Evolutionary conservation across 2,113 vertebrate genomes (phyloP), one percentile per base, ranked within the genome.

Genomic region (Sebastes schlegelii): DNA sequence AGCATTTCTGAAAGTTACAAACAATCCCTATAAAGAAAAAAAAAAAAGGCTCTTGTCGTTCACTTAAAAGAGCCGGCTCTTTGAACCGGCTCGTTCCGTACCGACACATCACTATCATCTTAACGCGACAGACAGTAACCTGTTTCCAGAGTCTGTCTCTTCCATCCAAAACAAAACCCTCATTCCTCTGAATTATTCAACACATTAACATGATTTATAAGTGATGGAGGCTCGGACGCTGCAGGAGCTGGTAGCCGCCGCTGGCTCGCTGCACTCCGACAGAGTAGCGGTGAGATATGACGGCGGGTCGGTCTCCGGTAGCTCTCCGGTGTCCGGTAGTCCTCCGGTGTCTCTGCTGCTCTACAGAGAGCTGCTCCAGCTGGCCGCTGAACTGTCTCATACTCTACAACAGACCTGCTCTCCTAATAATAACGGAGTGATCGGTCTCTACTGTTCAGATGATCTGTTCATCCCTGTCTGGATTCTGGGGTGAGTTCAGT

Each of bases 401-500:
- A 92, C 94, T 52, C 89, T 99, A 1, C 93, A 43, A 0, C 19
- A 77, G 48, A 86, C 57, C 74, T 95, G 96, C 13, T 51, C 26
- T 4, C 46, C 14, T 52, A 86, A 86, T 52, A 86, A 86, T 60
- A 74, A 61, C 19, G 79, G 77, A 1, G 88, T 93, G 66, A 93
- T 99, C 72, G 98, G 97, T 1, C 94, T 99, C 14, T 98, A 94
- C 75, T 98, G 97, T 76, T 85, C 88, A 8, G 95, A 96, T 12
- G 96, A 97, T 17, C 82, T 99, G 82, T 93, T 97, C 9, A 73
- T 97, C 14, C 97, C 97, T 0, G 96, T 96, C 48, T 99, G 97
- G 97, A 97, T 99, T 86, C 89, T 99, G 69, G 97, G 98, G 98
- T 99, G 95, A 92, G 92, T 72, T 61, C 6, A 13, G 8, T 40